A percentile compares a stretch with the other conserved stretches of the same genome.
phyloP scores from a whole-genome alignment of 2,113 vertebrate genomes.

The Zosterops japonicus region DNA sequence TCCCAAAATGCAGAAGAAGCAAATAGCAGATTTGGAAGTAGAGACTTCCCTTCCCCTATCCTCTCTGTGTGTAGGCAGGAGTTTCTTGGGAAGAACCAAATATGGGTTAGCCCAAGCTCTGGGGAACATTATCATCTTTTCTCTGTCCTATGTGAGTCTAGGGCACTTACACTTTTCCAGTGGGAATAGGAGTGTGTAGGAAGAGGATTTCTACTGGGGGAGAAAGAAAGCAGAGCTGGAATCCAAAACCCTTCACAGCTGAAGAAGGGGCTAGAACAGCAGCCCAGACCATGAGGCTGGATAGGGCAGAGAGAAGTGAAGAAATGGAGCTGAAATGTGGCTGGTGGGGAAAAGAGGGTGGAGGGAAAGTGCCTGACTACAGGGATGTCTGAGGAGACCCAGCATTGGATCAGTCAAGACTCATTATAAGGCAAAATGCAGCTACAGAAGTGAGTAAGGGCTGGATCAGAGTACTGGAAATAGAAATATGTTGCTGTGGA shows the following conservation, averaged over 20 bases:
- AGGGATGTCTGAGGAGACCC: background rate
- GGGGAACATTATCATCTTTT: background rate
- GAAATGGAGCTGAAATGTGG: background rate
- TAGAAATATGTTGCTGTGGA: background rate
- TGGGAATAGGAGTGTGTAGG: background rate
- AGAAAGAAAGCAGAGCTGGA: background rate
- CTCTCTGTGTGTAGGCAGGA: background rate
- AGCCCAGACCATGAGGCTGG: background rate
- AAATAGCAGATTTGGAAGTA: background rate
- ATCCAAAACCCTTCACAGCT: background rate
- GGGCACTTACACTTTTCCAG: fast-evolving
- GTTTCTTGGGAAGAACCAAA: background rate
- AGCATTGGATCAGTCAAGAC: background rate
- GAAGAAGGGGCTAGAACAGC: background rate
- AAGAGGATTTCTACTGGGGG: background rate
- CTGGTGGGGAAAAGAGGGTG: background rate
- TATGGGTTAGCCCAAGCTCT: background rate
- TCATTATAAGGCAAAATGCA: background rate
- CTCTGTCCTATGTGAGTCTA: background rate
- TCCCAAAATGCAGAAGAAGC: background rate
- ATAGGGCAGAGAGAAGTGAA: background rate
- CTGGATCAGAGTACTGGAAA: background rate
- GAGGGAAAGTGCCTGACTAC: background rate
- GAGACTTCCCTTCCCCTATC: background rate
- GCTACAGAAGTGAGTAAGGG: background rate